phyloP scores from a whole-genome alignment of 2,113 vertebrate species.

The Calyptomena viridis region DNA sequence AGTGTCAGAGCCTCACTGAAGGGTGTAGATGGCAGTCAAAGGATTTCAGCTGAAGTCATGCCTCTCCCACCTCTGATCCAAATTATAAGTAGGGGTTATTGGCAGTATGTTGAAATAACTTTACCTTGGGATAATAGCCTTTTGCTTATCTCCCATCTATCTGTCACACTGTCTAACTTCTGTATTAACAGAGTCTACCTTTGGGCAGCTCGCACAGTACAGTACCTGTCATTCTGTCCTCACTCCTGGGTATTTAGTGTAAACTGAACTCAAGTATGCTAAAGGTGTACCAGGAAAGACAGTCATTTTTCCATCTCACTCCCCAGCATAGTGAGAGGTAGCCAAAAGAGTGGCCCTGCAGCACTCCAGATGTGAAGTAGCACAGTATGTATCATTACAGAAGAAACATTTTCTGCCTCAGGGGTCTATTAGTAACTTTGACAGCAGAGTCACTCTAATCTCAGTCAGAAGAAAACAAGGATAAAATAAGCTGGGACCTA shows the following conservation, averaged over 20 bases:
- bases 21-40: conserved; percentile 66
- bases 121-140: conserved; percentile 78
- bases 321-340: conserved; percentile 43
- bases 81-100: conserved; percentile 70
- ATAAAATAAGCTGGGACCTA: neutral
- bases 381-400: conserved; percentile 4
- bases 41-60: conserved; percentile 60
- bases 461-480: neutral
- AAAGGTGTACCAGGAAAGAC: conserved; percentile 55
- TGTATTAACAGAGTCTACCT: conserved; percentile 80
- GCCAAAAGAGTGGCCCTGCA: conserved; percentile 72
- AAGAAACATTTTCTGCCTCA: conserved; percentile 57
- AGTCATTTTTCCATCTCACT: conserved; percentile 64
- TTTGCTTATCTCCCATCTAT: conserved; percentile 78
- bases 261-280: conserved; percentile 75
- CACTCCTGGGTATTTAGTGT: conserved; percentile 72
- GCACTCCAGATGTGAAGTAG: conserved; percentile 75
- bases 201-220: conserved; percentile 76
- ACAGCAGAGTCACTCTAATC: conserved; percentile 55
- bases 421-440: conserved; percentile 61
- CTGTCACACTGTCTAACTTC: conserved; percentile 80
- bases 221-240: conserved; percentile 82
- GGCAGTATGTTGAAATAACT: conserved; percentile 80
- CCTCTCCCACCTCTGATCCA: conserved; percentile 67
- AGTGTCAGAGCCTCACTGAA: conserved; percentile 68